Evolutionary conservation across 2,888 invertebrate species (phyloP).

Genomic region (Pseudococcus longispinus): DNA sequence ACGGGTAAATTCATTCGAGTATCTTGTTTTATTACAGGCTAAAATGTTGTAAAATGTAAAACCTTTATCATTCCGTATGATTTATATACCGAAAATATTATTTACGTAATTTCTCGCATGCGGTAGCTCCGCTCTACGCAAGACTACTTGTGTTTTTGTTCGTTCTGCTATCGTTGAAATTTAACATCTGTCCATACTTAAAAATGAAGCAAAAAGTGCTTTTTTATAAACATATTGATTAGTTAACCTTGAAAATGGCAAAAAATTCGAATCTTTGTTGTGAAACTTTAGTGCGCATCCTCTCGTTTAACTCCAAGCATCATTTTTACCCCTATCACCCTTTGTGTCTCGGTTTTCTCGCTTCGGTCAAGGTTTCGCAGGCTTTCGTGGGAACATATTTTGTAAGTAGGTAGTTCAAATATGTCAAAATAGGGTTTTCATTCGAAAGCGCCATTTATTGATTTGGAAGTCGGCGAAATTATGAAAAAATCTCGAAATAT

Average conservation of each 20-base stretch:
- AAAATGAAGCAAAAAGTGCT: background rate
- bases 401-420: background rate
- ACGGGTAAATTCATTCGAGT: slow-evolving; percentile 41
- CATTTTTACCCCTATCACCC: background rate
- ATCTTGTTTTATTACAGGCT: slow-evolving; percentile 24
- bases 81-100: background rate
- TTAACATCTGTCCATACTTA: background rate
- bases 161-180: background rate
- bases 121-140: background rate
- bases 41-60: background rate
- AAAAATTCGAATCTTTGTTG: slow-evolving; percentile 14
- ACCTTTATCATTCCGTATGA: background rate
- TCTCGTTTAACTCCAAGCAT: background rate
- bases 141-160: no score
- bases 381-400: background rate
- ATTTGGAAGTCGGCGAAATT: background rate
- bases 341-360: background rate
- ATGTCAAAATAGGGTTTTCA: background rate
- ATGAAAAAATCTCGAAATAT: background rate
- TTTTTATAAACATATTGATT: slow-evolving; percentile 3
- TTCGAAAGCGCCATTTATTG: background rate
- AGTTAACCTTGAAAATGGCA: slow-evolving; percentile 17
- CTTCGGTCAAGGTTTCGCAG: background rate
- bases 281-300: background rate
- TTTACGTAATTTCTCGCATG: background rate